Conservation (phyloP, 2,888 invertebrate genomes). For the Pseudococcus longispinus region DNA sequence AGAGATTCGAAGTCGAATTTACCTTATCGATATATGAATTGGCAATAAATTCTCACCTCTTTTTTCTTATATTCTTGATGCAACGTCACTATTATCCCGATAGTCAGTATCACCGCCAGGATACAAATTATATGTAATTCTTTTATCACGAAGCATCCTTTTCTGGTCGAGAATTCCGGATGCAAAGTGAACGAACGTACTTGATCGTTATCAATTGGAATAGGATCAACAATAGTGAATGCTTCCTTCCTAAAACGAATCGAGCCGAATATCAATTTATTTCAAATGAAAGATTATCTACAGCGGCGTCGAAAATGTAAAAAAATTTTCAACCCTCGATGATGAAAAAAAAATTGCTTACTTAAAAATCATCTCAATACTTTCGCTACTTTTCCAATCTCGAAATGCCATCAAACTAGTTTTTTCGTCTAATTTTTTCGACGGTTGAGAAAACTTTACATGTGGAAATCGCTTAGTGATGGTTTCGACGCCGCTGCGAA, state of each 20-base stretch:
- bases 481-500: constrained; percentile 20
- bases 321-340: neutral
- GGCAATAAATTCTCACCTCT: neutral
- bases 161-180: neutral
- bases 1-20: neutral
- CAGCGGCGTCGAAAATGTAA: neutral
- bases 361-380: constrained; percentile 31
- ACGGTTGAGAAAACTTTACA: neutral
- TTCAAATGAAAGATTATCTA: neutral
- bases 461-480: neutral
- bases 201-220: neutral
- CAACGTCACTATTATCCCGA: neutral
- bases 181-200: constrained; percentile 16
- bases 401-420: constrained; percentile 35
- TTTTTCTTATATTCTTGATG: neutral
- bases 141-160: neutral
- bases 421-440: neutral
- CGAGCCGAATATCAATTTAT: neutral
- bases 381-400: constrained; percentile 30
- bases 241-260: constrained; percentile 25
- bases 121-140: constrained; percentile 17
- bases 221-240: constrained; percentile 43
- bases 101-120: neutral
- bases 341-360: constrained; percentile 3
- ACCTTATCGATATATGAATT: neutral